phyloP scores from a whole-genome alignment of 2,113 vertebrate species.

The Hydrolagus affinis region DNA sequence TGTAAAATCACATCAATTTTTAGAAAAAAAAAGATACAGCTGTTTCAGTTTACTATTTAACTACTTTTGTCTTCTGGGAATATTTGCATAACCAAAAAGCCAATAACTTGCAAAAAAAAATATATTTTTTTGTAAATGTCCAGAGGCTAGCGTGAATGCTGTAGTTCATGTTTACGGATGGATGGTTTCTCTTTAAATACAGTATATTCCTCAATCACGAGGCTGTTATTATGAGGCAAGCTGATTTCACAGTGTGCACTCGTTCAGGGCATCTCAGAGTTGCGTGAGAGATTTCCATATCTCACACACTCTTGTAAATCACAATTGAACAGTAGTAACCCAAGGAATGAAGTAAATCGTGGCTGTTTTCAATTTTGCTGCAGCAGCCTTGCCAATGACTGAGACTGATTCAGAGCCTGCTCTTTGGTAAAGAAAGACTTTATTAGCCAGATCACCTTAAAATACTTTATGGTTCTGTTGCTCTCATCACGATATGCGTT shows the following conservation, averaged over 20 bases:
- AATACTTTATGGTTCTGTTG: constrained; percentile 44
- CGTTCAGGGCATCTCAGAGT: constrained; percentile 63
- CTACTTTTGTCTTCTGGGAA: constrained; percentile 33
- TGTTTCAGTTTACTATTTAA: constrained; percentile 55
- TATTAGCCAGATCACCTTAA: constrained; percentile 62
- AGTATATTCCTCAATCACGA: constrained; percentile 29
- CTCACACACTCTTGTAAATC: constrained; percentile 81
- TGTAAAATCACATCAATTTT: constrained; percentile 38
- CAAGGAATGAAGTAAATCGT: constrained; percentile 70
- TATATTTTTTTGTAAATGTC: background rate
- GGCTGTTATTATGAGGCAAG: constrained; percentile 39
- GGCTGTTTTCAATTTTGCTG: constrained; percentile 79
- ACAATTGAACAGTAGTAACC: constrained; percentile 80
- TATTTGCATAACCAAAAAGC: constrained; percentile 2
- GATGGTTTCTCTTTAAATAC: constrained; percentile 45
- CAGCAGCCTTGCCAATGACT: constrained; percentile 66
- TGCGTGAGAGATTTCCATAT: constrained; percentile 76
- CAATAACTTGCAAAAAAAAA: background rate
- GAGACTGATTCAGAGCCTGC: constrained; percentile 70
- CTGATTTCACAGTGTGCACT: constrained; percentile 63
- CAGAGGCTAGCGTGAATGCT: background rate
- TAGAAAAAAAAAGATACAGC: constrained; percentile 39
- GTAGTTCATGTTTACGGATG: constrained; percentile 34
- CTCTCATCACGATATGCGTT: constrained; percentile 41
- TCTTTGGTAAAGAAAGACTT: constrained; percentile 60